Percentiles rank a stretch among this genome's conserved stretches.
Conservation (phyloP, 2,888 invertebrate species). For the Chloromyia formosa region DNA sequence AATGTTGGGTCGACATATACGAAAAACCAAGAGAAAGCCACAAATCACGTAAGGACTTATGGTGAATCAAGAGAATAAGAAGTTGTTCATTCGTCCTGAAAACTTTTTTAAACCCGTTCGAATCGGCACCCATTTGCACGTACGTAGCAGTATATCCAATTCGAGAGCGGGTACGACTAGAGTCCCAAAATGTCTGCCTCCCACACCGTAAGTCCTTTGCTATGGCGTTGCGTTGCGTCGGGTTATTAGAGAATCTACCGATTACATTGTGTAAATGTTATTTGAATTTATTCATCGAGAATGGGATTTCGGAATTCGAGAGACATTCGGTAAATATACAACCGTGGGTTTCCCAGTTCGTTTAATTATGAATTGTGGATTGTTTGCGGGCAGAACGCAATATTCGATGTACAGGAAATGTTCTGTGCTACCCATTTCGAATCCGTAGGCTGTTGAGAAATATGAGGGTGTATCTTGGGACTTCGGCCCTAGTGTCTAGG, state of each 20-base stretch:
- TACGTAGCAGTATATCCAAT: not conserved
- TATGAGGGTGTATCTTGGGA: too few relatives aligned
- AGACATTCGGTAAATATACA: not conserved
- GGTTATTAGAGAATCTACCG: constrained; percentile 11
- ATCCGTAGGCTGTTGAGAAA: too few relatives aligned
- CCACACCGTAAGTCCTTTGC: too few relatives aligned
- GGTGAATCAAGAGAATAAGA: not conserved
- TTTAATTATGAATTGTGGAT: constrained; percentile 31
- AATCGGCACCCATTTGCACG: not conserved
- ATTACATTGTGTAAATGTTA: constrained; percentile 38
- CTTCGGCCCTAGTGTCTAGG: too few relatives aligned
- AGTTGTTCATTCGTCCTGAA: constrained; percentile 19
- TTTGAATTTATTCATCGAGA: constrained; percentile 25
- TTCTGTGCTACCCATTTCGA: too few relatives aligned
- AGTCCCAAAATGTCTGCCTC: too few relatives aligned
- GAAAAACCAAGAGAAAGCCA: constrained; percentile 3
- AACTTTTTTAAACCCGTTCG: constrained; percentile 18
- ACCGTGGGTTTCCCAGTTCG: constrained; percentile 11
- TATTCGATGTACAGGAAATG: too few relatives aligned
- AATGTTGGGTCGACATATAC: not conserved
- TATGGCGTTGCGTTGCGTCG: not conserved
- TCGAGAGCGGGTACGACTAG: not conserved
- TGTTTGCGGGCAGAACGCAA: too few relatives aligned
- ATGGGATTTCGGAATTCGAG: constrained; percentile 13
- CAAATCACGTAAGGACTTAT: constrained; percentile 34